Conservation (phyloP, 2,113 vertebrate genomes). For the Nettapus auritus region DNA sequence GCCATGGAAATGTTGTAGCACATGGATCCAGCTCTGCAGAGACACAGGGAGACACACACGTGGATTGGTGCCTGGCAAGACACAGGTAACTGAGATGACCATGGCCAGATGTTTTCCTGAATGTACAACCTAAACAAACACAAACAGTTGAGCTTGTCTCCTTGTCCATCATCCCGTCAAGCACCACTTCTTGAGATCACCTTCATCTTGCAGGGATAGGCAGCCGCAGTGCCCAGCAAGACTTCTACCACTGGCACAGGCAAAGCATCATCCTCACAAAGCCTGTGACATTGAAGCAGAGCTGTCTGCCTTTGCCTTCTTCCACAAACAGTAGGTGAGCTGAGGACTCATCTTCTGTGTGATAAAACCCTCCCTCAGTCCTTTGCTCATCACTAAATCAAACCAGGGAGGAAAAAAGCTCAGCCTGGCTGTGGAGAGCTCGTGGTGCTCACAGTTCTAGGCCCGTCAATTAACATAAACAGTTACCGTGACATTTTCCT, state of each 20-base stretch:
- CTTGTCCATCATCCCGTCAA: not conserved
- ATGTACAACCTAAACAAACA: not conserved
- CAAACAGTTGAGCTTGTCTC: not conserved
- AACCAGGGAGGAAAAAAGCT: not conserved
- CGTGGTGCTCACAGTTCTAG: not conserved
- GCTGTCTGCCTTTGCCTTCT: not conserved
- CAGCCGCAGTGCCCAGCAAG: not conserved
- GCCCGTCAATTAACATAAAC: not conserved
- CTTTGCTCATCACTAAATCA: not conserved
- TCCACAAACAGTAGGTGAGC: not conserved
- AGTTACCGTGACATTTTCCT: not conserved
- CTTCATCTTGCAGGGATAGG: not conserved
- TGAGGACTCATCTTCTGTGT: not conserved
- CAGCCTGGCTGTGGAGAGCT: not conserved
- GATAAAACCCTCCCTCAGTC: not conserved
- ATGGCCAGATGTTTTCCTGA: not conserved
- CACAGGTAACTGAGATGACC: not conserved
- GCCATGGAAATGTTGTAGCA: not conserved
- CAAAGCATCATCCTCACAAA: not conserved
- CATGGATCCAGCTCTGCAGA: fast-evolving
- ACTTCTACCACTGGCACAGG: not conserved
- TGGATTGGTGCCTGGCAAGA: not conserved
- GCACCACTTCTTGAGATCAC: not conserved
- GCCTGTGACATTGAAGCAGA: not conserved
- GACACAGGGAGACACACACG: not conserved